These are phyloP conservation scores for Pachyseris speciosa DNA, from an alignment of 64 coral and sea anemone species.

Conservation along the genomic window DNA sequence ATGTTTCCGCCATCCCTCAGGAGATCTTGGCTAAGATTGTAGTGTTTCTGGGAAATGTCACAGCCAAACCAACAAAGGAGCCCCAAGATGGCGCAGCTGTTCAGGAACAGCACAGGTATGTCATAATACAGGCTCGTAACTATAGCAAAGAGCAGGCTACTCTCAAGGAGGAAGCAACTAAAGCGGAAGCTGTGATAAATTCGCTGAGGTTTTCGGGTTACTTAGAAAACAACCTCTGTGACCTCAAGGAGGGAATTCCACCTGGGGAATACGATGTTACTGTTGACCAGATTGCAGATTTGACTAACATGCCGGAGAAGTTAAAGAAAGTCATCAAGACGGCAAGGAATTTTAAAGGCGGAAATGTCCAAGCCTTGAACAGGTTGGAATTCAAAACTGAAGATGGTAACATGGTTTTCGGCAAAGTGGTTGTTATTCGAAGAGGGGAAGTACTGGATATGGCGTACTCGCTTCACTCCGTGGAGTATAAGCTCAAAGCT, in stretches of 20 bases:
- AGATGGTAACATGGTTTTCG: slow-evolving; percentile 36
- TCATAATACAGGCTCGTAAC: too few relatives aligned
- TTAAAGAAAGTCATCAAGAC: slow-evolving; percentile 35
- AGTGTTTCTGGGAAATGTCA: not conserved
- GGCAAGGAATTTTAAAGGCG: not conserved
- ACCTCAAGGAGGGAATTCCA: slow-evolving; percentile 19
- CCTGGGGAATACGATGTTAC: not conserved
- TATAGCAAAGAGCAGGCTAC: too few relatives aligned
- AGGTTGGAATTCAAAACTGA: slow-evolving; percentile 8
- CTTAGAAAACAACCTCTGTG: slow-evolving; percentile 40
- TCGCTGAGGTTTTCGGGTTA: slow-evolving; percentile 32
- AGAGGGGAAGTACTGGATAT: slow-evolving; percentile 8
- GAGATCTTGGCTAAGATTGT: not conserved
- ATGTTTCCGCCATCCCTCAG: not conserved
- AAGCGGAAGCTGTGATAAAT: slow-evolving; percentile 12
- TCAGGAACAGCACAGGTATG: not conserved
- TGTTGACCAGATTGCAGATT: slow-evolving; percentile 18
- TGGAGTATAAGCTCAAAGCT: not conserved
- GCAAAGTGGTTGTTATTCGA: slow-evolving; percentile 23
- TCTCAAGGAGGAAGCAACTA: not conserved
- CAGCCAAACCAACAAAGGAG: not conserved
- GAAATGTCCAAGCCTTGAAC: slow-evolving; percentile 11
- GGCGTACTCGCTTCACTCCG: slow-evolving; percentile 37
- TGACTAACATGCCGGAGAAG: slow-evolving; percentile 32
- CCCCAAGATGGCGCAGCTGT: not conserved